phyloP scores from a whole-genome alignment of 2,797 vertebrate species.

The Tenualosa thibaudeaui region DNA sequence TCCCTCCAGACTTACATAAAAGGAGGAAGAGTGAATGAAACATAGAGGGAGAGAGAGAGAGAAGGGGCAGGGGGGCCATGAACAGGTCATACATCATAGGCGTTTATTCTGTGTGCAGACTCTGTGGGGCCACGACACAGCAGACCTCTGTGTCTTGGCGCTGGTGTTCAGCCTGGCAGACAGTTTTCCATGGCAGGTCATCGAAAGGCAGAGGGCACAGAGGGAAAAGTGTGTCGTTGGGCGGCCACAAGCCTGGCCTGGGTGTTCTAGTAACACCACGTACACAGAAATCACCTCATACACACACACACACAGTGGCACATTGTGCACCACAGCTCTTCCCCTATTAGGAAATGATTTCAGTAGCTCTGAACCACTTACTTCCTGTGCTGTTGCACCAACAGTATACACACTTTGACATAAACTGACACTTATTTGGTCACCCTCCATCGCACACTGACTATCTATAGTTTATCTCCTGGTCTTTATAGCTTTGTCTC shows the following conservation, averaged over 20 bases:
- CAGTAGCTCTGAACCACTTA: not conserved
- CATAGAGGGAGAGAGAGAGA: not conserved
- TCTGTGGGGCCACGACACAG: slow-evolving; percentile 7
- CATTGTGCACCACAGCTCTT: not conserved
- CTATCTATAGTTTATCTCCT: not conserved
- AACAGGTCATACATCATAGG: slow-evolving; percentile 2
- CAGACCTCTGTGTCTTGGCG: slow-evolving; percentile 11
- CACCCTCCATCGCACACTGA: not conserved
- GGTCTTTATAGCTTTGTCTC: slow-evolving; percentile 23
- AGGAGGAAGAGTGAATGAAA: not conserved
- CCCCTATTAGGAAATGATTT: not conserved
- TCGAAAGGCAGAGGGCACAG: not conserved
- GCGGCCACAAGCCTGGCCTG: not conserved
- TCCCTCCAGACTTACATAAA: not conserved
- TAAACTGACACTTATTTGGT: not conserved
- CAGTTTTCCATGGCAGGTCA: not conserved
- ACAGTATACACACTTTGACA: not conserved
- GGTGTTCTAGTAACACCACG: slow-evolving; percentile 6
- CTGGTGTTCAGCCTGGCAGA: not conserved
- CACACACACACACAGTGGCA: not conserved
- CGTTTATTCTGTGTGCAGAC: slow-evolving; percentile 9
- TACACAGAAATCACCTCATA: not conserved
- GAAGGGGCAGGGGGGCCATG: not conserved
- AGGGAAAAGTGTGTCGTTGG: slow-evolving; percentile 9
- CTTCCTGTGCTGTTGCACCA: not conserved